Percentiles rank a stretch among this genome's conserved stretches.
Conservation (phyloP, 2,113 vertebrate genomes). For the Spilogale gracilis region DNA sequence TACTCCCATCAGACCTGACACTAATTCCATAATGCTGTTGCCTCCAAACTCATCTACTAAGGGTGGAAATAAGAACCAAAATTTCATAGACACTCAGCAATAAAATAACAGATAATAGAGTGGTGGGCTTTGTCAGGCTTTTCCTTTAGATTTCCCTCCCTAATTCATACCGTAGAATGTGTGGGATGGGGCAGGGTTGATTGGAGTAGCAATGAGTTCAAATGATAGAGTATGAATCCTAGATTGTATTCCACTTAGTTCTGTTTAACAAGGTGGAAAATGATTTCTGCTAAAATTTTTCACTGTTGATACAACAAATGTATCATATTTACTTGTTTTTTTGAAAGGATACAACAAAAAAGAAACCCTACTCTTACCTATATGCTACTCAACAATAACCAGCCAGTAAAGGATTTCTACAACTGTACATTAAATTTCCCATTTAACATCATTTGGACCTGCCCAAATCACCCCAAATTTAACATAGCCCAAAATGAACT, state of each 20-base stretch:
- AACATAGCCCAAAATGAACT: no score
- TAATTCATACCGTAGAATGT: not conserved
- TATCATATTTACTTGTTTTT: not conserved
- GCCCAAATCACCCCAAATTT: no score
- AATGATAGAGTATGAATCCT: not conserved
- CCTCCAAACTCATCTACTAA: not conserved
- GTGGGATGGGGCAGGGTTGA: not conserved
- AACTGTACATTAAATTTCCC: no score
- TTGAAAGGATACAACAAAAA: not conserved
- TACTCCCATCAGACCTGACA: not conserved
- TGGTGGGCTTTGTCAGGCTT: not conserved
- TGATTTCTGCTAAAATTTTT: not conserved
- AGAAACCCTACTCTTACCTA: not conserved
- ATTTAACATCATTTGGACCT: no score
- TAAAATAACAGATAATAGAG: not conserved
- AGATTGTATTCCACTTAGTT: not conserved
- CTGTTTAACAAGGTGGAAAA: not conserved
- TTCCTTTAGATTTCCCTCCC: not conserved
- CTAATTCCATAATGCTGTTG: not conserved
- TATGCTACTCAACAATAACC: not conserved
- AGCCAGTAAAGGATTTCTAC: not conserved
- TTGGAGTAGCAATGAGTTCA: not conserved
- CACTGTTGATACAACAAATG: not conserved
- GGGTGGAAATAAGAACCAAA: not conserved
- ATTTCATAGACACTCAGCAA: not conserved